phyloP scores from a whole-genome alignment of 2,888 invertebrate genomes.

The Diabrotica balteata region DNA sequence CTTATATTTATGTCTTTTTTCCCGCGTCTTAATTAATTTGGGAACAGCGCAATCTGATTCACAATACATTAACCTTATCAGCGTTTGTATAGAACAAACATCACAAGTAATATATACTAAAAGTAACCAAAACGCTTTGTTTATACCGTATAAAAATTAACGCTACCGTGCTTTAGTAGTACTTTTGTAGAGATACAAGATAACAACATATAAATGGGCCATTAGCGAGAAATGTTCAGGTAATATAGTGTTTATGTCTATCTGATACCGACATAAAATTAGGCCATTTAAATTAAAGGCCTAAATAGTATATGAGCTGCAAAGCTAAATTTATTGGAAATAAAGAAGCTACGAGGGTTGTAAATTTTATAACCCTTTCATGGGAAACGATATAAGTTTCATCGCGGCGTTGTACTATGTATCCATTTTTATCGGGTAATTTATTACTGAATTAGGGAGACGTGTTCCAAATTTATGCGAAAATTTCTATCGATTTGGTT shows the following conservation, averaged over 20 bases:
- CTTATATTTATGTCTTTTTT: no score
- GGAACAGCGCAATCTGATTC: no score
- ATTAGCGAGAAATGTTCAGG: constrained; percentile 21
- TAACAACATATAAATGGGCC: constrained; percentile 17
- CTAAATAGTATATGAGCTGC: constrained; percentile 25
- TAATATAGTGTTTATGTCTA: constrained; percentile 25
- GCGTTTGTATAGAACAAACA: no score
- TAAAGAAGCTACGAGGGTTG: constrained; percentile 18
- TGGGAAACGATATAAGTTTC: constrained; percentile 10
- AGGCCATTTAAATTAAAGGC: constrained; percentile 24
- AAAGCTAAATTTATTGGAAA: constrained; percentile 26
- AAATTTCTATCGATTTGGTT: no score
- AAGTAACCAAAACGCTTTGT: constrained; percentile 2
- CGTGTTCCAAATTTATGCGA: no score
- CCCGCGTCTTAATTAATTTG: no score
- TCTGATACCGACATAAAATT: constrained; percentile 25
- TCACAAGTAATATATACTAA: not conserved
- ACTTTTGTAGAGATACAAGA: constrained; percentile 21
- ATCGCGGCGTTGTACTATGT: not conserved
- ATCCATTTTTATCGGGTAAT: not conserved
- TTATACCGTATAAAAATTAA: constrained; percentile 7
- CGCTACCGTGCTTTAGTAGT: constrained; percentile 10
- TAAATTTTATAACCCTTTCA: constrained; percentile 18
- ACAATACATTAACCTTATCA: no score
- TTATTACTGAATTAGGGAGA: no score